These are phyloP conservation scores for Tympanuchus pallidicinctus DNA, from an alignment of 2,113 vertebrate species.

Conservation along the genomic window DNA sequence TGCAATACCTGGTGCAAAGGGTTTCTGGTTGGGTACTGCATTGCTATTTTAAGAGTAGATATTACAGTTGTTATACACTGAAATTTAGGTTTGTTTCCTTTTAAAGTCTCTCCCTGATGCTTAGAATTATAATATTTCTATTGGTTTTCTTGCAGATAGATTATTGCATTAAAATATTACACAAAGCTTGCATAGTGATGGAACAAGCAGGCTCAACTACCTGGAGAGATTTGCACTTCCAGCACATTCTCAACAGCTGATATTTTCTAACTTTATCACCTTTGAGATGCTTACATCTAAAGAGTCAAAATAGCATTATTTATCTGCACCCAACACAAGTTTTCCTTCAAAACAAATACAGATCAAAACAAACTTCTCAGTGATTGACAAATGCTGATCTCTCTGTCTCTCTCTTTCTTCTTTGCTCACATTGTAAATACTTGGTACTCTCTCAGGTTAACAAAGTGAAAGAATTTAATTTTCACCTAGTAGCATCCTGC, in stretches of 20 bases:
- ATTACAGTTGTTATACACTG: background rate
- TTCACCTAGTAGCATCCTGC: background rate
- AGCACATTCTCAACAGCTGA: background rate
- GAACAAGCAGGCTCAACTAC: background rate
- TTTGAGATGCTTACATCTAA: background rate
- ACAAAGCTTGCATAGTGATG: background rate
- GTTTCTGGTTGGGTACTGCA: background rate
- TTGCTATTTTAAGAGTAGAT: background rate
- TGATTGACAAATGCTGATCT: background rate
- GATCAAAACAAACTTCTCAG: background rate
- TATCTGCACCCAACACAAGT: background rate
- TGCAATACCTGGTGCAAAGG: background rate
- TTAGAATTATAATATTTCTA: background rate
- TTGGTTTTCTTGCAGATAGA: background rate
- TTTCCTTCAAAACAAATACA: background rate
- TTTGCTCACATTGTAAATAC: accelerated
- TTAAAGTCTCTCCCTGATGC: background rate
- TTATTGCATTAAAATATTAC: background rate
- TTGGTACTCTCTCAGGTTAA: background rate
- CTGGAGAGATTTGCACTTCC: accelerated
- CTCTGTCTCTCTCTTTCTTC: background rate
- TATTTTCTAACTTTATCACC: background rate
- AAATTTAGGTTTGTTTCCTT: background rate
- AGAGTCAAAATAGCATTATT: background rate
- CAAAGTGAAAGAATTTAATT: background rate